Evolutionary conservation across 2,797 vertebrate genomes (phyloP).

Genomic region (Bradypus variegatus): DNA sequence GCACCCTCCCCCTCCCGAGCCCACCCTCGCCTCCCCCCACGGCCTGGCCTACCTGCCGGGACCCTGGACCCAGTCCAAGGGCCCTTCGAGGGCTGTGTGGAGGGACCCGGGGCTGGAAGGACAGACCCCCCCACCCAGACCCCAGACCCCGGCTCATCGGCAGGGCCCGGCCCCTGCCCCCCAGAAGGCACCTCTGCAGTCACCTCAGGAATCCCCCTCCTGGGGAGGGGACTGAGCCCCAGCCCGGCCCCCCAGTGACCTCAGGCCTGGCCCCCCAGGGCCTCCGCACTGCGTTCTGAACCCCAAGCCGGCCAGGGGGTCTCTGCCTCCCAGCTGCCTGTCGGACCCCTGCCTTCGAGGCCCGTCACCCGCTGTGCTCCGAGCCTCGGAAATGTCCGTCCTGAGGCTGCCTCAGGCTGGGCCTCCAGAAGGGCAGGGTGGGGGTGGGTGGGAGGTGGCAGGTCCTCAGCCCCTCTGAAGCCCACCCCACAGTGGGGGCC

Average conservation of each 20-base stretch:
- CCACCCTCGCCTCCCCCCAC: neutral
- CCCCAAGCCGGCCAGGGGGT: fast-evolving
- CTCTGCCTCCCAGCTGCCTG: neutral
- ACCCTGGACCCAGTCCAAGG: neutral
- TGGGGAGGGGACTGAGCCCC: neutral
- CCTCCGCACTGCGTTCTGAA: fast-evolving
- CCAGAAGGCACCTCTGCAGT: neutral
- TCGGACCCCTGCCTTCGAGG: neutral
- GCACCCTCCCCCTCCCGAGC: neutral
- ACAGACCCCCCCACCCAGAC: neutral
- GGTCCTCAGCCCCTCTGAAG: neutral
- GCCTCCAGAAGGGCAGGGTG: no score
- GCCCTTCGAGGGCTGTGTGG: neutral
- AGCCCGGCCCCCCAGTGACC: neutral
- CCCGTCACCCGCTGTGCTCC: neutral
- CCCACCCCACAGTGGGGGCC: fast-evolving
- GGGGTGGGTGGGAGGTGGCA: neutral
- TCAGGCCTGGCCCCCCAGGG: neutral
- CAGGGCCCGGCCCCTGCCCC: neutral
- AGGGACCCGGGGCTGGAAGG: neutral
- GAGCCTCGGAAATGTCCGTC: neutral
- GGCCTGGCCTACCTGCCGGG: neutral
- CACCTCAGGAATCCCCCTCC: fast-evolving
- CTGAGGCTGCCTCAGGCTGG: neutral
- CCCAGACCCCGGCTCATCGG: neutral